A percentile compares a stretch with the other conserved stretches of the same genome.
phyloP scores from a whole-genome alignment of 2,797 vertebrate genomes.

The Onychomys arenicola region DNA sequence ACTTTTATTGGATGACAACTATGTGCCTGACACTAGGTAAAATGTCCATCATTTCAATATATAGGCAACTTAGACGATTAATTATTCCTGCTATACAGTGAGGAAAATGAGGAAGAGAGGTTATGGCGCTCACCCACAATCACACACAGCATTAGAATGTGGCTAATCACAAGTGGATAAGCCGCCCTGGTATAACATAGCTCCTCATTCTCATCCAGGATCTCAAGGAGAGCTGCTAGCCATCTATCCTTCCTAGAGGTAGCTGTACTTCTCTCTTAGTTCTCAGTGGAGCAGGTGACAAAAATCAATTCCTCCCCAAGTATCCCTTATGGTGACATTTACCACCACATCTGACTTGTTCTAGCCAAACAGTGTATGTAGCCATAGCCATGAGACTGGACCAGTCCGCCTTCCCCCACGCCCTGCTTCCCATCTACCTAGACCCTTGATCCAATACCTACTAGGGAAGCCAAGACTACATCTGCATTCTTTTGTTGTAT shows the following conservation, averaged over 20 bases:
- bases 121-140: neutral
- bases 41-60: constrained; percentile 11
- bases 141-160: neutral
- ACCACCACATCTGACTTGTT: neutral
- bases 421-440: neutral
- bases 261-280: neutral
- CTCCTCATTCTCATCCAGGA: neutral
- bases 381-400: neutral
- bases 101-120: neutral
- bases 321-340: neutral
- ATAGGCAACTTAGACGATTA: neutral
- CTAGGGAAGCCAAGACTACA: neutral
- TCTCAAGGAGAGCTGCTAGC: neutral
- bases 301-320: neutral
- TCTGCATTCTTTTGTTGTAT: neutral
- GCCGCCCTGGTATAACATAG: too few relatives aligned
- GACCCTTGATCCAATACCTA: neutral
- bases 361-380: neutral
- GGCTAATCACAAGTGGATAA: neutral
- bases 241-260: neutral
- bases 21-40: neutral
- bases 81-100: neutral
- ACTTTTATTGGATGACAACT: neutral
- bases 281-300: neutral
- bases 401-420: neutral